These are phyloP conservation scores for Podiceps cristatus DNA, from an alignment of 2,113 vertebrate genomes.

Conservation along the genomic window DNA sequence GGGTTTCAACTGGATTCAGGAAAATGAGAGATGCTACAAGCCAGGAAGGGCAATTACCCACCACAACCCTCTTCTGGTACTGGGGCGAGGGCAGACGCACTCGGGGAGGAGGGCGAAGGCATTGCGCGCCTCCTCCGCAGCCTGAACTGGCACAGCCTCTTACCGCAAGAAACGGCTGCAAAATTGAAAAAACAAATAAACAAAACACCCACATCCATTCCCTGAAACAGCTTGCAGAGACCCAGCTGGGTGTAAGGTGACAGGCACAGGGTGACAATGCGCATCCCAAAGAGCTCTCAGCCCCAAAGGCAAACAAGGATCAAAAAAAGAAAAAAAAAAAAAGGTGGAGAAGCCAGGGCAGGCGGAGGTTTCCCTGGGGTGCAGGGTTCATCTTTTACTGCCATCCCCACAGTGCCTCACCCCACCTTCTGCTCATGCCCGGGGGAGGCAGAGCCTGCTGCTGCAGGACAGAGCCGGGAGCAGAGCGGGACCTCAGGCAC, in stretches of 20 bases:
- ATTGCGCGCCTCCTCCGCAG: rapidly evolving
- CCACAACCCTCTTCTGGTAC: background rate
- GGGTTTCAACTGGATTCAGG: background rate
- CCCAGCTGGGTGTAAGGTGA: background rate
- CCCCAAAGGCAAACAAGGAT: background rate
- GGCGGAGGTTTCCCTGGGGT: rapidly evolving
- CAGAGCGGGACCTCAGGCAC: background rate
- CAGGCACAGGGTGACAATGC: background rate
- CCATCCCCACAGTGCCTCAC: background rate
- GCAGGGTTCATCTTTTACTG: background rate
- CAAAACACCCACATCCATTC: background rate
- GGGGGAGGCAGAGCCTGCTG: background rate
- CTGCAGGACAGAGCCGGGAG: background rate
- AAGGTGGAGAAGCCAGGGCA: background rate
- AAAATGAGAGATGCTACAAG: background rate
- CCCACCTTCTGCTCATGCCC: background rate
- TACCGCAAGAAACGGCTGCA: background rate
- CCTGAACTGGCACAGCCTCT: rapidly evolving
- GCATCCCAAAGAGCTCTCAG: background rate
- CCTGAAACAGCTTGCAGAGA: background rate
- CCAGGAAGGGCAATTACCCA: background rate
- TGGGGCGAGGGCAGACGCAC: rapidly evolving
- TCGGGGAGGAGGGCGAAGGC: rapidly evolving
- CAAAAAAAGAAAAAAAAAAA: background rate
- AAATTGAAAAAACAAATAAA: background rate